Evolutionary conservation across 2,797 vertebrate genomes (phyloP).

Genomic region (Pseudopleuronectes americanus): DNA sequence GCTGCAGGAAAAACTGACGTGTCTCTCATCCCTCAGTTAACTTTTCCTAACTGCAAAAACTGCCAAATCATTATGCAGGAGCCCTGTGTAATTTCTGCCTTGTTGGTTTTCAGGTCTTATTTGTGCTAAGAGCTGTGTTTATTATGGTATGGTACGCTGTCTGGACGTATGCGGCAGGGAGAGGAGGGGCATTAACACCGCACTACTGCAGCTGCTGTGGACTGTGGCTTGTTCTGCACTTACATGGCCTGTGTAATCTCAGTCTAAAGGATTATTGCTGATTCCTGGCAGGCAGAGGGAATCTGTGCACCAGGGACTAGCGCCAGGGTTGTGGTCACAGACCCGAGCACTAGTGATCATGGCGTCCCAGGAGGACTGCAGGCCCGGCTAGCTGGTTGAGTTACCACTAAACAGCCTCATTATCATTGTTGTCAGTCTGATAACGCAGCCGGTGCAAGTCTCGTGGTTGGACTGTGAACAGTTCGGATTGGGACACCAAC

Average conservation of each 20-base stretch:
- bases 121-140: slow-evolving; percentile 13
- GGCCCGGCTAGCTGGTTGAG: slow-evolving; percentile 41
- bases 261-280: slow-evolving; percentile 84
- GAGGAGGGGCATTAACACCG: slow-evolving; percentile 42
- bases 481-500: slow-evolving; percentile 55
- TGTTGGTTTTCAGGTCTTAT: slow-evolving; percentile 6
- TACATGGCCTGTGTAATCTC: slow-evolving; percentile 81
- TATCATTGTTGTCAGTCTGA: slow-evolving; percentile 45
- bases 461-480: slow-evolving; percentile 40
- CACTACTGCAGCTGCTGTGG: slow-evolving; percentile 66
- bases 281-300: slow-evolving; percentile 80
- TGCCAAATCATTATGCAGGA: neutral
- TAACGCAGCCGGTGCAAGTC: slow-evolving; percentile 37
- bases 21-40: slow-evolving; percentile 12
- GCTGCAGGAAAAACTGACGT: slow-evolving; percentile 26
- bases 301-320: slow-evolving; percentile 73
- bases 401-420: slow-evolving; percentile 50
- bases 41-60: slow-evolving; percentile 6
- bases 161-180: slow-evolving; percentile 42
- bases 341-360: slow-evolving; percentile 67
- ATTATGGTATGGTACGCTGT: slow-evolving; percentile 22
- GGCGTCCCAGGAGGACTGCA: slow-evolving; percentile 55
- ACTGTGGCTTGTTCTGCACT: slow-evolving; percentile 76
- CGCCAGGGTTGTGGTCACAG: slow-evolving; percentile 71
- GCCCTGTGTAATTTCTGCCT: slow-evolving; percentile 3